These are phyloP conservation scores for Gambusia affinis DNA, from an alignment of 2,113 vertebrate species.

Conservation along the genomic window DNA sequence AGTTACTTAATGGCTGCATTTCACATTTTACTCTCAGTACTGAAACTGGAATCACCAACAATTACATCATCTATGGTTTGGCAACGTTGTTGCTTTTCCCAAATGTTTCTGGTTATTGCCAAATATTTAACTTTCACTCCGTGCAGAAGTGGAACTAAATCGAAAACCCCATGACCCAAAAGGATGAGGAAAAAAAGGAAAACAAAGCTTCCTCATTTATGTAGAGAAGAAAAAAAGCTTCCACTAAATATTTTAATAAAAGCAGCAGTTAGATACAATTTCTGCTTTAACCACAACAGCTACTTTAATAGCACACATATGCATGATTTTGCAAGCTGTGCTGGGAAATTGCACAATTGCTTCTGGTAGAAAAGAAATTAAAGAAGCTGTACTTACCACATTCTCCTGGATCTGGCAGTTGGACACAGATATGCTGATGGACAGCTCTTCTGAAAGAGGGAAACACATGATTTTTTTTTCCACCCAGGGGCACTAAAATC, in stretches of 20 bases:
- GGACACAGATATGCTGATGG: conserved; percentile 96
- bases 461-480: conserved; percentile 46
- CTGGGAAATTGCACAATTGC: conserved; percentile 60
- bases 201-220: conserved; percentile 47
- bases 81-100: background rate
- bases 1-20: conserved; percentile 19
- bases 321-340: conserved; percentile 32
- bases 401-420: conserved; percentile 98
- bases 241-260: conserved; percentile 25
- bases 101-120: conserved; percentile 47
- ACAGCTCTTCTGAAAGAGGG: conserved; percentile 88
- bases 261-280: conserved; percentile 17
- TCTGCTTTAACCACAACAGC: conserved; percentile 50
- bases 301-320: conserved; percentile 32
- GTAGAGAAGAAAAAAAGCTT: conserved; percentile 5
- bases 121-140: conserved; percentile 52
- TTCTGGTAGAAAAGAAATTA: background rate
- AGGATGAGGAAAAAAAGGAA: background rate
- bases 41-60: conserved; percentile 1
- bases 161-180: conserved; percentile 21
- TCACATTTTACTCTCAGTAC: conserved; percentile 23
- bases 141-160: conserved; percentile 55
- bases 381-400: conserved; percentile 87
- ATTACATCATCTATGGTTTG: conserved; percentile 32
- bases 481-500: conserved; percentile 31